Percentiles rank a stretch among this genome's conserved stretches.
Evolutionary conservation across 2,797 vertebrate species (phyloP).

Genomic region (Peromyscus nudipes): DNA sequence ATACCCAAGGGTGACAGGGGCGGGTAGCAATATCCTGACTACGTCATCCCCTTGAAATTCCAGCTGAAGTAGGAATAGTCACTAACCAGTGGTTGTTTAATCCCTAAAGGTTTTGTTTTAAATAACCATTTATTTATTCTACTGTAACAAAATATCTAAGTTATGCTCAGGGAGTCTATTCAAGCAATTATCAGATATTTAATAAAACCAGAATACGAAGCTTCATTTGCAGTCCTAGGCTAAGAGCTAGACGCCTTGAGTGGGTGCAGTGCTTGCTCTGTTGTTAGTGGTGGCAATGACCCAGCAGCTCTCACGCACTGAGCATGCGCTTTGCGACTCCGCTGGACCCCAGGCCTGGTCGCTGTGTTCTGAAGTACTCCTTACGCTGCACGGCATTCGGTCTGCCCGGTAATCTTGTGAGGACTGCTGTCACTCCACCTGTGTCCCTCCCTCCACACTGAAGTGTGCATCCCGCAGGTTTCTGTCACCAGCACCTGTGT

Average conservation of each 20-base stretch:
- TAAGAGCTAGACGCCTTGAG: background rate
- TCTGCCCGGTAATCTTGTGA: background rate
- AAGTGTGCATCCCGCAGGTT: background rate
- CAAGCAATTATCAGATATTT: background rate
- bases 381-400: background rate
- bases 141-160: background rate
- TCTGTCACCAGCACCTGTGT: background rate
- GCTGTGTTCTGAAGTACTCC: background rate
- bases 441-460: background rate
- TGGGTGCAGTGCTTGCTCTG: background rate
- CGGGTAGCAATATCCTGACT: background rate
- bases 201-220: background rate
- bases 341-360: fast-evolving
- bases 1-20: background rate
- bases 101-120: slow-evolving; percentile 5
- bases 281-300: background rate
- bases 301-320: background rate
- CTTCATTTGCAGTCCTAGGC: background rate
- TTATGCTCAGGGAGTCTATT: background rate
- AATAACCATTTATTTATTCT: background rate
- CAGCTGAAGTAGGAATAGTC: slow-evolving; percentile 5
- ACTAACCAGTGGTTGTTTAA: background rate
- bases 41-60: background rate
- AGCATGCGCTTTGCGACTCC: background rate
- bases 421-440: fast-evolving